Conservation (phyloP, 2,888 invertebrate genomes). For the Sipunculus nudus region DNA sequence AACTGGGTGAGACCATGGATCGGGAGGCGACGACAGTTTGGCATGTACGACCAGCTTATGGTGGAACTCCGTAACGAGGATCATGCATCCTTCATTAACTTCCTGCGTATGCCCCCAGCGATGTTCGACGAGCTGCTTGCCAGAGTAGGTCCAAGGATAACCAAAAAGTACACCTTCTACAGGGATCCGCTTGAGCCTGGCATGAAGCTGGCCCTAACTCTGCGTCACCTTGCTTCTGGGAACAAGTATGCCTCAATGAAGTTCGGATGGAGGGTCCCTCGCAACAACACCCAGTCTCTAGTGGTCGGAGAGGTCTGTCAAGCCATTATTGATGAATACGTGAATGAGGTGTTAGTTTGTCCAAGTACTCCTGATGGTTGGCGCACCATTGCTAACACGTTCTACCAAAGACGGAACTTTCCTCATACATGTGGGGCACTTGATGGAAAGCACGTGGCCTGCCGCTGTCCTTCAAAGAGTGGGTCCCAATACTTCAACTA, state of each 20-base stretch:
- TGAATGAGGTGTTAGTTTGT: conserved; percentile 11
- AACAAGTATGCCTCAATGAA: conserved; percentile 27
- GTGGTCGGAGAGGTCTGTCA: conserved; percentile 37
- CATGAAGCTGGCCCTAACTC: conserved; percentile 7
- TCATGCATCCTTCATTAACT: conserved; percentile 34
- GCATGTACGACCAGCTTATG: too few relatives aligned
- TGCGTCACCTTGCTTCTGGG: conserved; percentile 25
- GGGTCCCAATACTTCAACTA: too few relatives aligned
- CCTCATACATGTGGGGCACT: background rate
- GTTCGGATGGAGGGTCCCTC: conserved; percentile 36
- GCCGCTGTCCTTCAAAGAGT: too few relatives aligned
- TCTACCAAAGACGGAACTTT: too few relatives aligned
- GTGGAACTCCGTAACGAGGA: conserved; percentile 36
- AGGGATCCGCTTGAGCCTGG: conserved; percentile 22
- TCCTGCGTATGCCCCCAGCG: conserved; percentile 38
- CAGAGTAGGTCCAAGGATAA: conserved; percentile 24
- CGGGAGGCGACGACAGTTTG: conserved; percentile 31
- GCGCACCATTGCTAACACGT: too few relatives aligned
- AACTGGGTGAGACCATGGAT: conserved; percentile 37
- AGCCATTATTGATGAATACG: conserved; percentile 33
- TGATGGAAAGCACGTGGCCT: too few relatives aligned
- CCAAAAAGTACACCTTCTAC: conserved; percentile 31
- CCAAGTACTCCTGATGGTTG: conserved; percentile 30
- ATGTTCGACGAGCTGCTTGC: conserved; percentile 37
- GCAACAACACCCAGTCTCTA: conserved; percentile 37